Base-by-base conservation (phyloP, 2,113 vertebrate genomes). In the Cyrtonyx montezumae region DNA sequence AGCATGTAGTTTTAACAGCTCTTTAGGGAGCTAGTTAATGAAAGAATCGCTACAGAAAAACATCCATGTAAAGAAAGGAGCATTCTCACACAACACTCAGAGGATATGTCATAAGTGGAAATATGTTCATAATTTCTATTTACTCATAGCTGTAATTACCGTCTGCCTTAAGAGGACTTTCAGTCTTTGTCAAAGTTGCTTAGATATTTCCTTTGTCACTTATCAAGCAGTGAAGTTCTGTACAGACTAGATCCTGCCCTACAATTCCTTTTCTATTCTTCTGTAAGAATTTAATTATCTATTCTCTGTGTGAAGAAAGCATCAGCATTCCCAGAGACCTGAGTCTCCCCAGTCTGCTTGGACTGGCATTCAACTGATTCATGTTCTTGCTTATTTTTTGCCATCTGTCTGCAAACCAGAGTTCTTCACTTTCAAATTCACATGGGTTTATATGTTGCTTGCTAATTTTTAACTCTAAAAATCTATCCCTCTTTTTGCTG, bases 11-110 rank as follows among this genome's bases (percentile, higher is more conserved):
- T 95, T 91, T 96, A 98, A 98, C 96, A 97, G 96, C 96, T 95
- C 97, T 97, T 97, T 79, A 85, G 97, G 97, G 97, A 98, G 90
- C 73, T 97, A 91, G 96, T 97, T 98, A 98, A 97, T 98, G 97
- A 97, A 97, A 96, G 96, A 97, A 96, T 96, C 93, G 87, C 97
- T 95, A 91, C 85, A 95, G 96, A 98, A 97, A 96, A 93, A 96
- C 81, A 95, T 90, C 76, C 79, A 63, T 90, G 83, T 87, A 79
- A 94, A 93, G 93, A 92, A 92, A 94, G 88, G 75, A 96, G 69
- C 87, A 85, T 96, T 94, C 95, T 94, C 61, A 51, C 94, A 80
- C 93, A 97, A 95, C 89, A 96, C 80, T 93, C 86, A 66, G 80
- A 97, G 95, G 81, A 91, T 90, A 70, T 96, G 93, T 95, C 91